These are phyloP conservation scores for Habropoda laboriosa DNA, from an alignment of 1,140 invertebrate species.

Conservation along the genomic window DNA sequence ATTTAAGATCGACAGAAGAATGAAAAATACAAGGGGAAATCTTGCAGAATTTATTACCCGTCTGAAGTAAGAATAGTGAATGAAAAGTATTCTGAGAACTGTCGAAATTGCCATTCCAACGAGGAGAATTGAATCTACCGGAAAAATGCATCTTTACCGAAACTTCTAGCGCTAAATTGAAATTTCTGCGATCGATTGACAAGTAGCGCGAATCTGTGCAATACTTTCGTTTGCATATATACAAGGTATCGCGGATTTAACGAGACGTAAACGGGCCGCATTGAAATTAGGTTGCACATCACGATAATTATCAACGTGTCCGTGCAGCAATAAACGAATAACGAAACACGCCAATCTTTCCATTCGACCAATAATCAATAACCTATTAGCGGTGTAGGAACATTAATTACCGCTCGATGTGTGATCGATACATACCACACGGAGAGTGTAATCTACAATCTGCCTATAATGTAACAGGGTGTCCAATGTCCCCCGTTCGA, in stretches of 20 bases:
- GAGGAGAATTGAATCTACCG: too few species aligned
- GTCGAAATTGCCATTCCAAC: too few species aligned
- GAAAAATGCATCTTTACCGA: too few species aligned
- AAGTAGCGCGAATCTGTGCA: too few species aligned
- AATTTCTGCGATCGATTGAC: too few species aligned
- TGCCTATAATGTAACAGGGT: constrained; percentile 8
- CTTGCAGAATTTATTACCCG: too few species aligned
- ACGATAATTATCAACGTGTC: constrained; percentile 43
- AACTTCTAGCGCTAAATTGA: too few species aligned
- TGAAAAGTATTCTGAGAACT: too few species aligned
- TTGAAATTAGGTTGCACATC: constrained; percentile 40
- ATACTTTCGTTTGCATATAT: too few species aligned
- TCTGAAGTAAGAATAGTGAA: too few species aligned
- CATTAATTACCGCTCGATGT: constrained; percentile 35
- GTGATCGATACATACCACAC: constrained; percentile 17
- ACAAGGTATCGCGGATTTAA: constrained; percentile 12
- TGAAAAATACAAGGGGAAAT: too few species aligned
- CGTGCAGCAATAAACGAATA: constrained; percentile 36
- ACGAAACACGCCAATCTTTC: background rate
- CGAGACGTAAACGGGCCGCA: constrained; percentile 1
- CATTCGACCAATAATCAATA: constrained; percentile 33
- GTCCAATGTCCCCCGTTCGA: background rate
- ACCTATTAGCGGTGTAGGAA: constrained; percentile 36
- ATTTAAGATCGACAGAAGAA: too few species aligned
- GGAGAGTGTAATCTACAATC: constrained; percentile 17